Evolutionary conservation across 2,888 invertebrate genomes (phyloP), one percentile per base, ranked within the genome.

Genomic region (Hyppa rectilinea): DNA sequence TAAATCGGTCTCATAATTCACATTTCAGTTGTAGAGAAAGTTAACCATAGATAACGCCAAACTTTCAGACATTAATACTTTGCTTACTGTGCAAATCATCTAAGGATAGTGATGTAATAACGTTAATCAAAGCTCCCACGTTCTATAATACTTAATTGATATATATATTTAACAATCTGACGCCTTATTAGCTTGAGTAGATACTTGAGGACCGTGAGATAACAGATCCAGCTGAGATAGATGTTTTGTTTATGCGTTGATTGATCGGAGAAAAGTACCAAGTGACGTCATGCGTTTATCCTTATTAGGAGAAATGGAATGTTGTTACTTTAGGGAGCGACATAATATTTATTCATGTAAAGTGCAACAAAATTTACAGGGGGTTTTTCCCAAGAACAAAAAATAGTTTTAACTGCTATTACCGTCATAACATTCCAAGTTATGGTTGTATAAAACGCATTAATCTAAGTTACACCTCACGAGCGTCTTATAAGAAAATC

Each of bases 161-260:
- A 68, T 73, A 68, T 73, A 59, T 78, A 74, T 64, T 59, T 71
- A 59, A 58, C 64, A 59, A 58, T 69, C 34, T 74, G 52, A 53
- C 49, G 56, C 65, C 68, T 75, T 62, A 77, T 81, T 77, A 71
- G 63, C 36, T 63, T 71, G 55, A 67, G 36, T 78, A 78, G 63
- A 77, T 71, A 68, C 65, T 75, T 45, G 59, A 65, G 49, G 61
- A 70, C 65, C 61, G 67, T 82, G 71, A 69, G 68, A 82, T 68
- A 70, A 64, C 59, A 67, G 81, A 76, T 76, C 45, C 31, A 64
- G 60, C 47, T 10, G 66, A 49, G 71, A 81, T 71, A 64, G 50
- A 71, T 78, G 50, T 77, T 71, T 78, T 66, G 78, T 78, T 77
- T 81, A 71, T 77, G 78, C 78, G 63, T 66, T 71, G 77, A 78